Evolutionary conservation across 2,888 invertebrate genomes (phyloP), one percentile per base, ranked within the genome.

Genomic region (Pristionchus arcanus): DNA sequence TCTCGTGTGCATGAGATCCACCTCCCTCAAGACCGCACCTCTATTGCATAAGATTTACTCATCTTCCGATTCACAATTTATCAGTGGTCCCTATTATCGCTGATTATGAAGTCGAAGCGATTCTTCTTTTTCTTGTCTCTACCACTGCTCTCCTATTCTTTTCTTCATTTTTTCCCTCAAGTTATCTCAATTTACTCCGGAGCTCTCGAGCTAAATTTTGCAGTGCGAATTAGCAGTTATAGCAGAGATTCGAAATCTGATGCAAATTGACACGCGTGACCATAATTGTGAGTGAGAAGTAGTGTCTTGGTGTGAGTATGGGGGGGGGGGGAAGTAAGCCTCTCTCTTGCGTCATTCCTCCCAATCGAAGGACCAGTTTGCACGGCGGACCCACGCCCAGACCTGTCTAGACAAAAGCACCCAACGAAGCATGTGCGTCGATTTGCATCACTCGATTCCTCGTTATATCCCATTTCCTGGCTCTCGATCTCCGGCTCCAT

Each of bases 351-450:
- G 49, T 85, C 84, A 25, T 85, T 34, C 59, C 59, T 59, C 28
- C 13, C 49, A 21, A 21, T 37, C 53, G 37, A 21, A 55, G 21
- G 59, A 42, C 84, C 49, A 34, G 37, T 49, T 85, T 59, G 4
- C 25, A 21, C 13, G 28, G n/a, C 77, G 21, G 28, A 25, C 84
- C 16, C 84, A 19, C 84, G 55, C 59, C n/a, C 59, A 34, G 21
- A 49, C 84, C 59, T 85, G 34, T 49, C 49, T 85, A 34, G 84
- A 34, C 84, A n/a, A 42, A 25, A 77, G 37, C 66, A 71, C 31
- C 31, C 16, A 37, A 37, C 42, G 74, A 74, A 74, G 37, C 74
- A 37, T 63, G 63, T n/a, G 63, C 37, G 19, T 37, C 53, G 77
- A 19, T 77, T 59, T 59, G 63, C 25, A n/a, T 63, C n/a, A 13